phyloP scores from a whole-genome alignment of 2,888 invertebrate genomes.

The Tenthredo scrophulariae region DNA sequence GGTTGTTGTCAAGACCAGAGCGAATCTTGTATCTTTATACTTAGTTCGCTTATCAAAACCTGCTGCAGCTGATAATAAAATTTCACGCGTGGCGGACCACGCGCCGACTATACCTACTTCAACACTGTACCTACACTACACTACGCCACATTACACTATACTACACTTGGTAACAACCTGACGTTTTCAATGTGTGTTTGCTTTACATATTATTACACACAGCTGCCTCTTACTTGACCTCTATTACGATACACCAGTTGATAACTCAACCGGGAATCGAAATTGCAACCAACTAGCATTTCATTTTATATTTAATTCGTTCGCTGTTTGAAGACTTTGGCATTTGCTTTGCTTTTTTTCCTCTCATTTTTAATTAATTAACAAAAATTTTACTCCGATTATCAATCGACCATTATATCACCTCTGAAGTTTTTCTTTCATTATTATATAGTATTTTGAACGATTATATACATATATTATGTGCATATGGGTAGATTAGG shows the following conservation, averaged over 20 bases:
- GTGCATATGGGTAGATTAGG: not conserved
- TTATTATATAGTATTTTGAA: not conserved
- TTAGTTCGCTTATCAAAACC: constrained; percentile 26
- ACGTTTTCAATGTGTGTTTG: constrained; percentile 25
- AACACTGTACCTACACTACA: not conserved
- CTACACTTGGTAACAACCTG: constrained; percentile 22
- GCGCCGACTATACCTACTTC: not conserved
- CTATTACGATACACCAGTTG: constrained; percentile 45
- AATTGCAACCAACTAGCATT: constrained; percentile 36
- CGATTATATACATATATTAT: no score
- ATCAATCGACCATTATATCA: not conserved
- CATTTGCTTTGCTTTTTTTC: not conserved
- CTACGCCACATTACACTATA: not conserved
- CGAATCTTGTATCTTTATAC: constrained; percentile 23
- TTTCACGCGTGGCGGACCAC: constrained; percentile 48
- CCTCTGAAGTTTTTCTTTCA: not conserved
- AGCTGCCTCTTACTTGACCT: constrained; percentile 45
- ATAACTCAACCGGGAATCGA: constrained; percentile 15
- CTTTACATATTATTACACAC: constrained; percentile 31
- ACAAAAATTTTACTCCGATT: not conserved
- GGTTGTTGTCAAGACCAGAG: constrained; percentile 36
- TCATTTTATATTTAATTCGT: not conserved
- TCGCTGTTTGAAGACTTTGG: not conserved
- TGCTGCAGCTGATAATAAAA: constrained; percentile 45
- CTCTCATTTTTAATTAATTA: not conserved